Evolutionary conservation across 2,888 invertebrate genomes (phyloP), one percentile per base, ranked within the genome.

Genomic region (Toxonevra muliebris): DNA sequence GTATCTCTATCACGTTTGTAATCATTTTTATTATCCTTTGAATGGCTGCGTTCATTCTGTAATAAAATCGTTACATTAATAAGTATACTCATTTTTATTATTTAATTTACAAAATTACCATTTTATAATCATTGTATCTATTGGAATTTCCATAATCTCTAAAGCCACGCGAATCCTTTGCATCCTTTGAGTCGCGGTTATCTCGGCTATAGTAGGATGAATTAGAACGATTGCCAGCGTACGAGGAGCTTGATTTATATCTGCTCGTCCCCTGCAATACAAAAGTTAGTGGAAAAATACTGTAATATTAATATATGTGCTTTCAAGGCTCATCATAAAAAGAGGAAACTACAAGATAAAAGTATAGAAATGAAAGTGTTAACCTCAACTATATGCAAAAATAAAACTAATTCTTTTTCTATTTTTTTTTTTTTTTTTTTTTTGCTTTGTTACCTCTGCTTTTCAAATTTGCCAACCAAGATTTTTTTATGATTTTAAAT

Each of bases 231-330:
- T 63, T 62, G 20, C 50, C 45, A 19, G 17, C 55, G 12, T 61
- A 48, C 43, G 19, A 59, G 13, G 63, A 30, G 48, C 65, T 61
- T 7, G 61, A 41, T 69, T 70, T 73, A 58, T 73, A 70, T 61
- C 67, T 72, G 15, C 40, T 54, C 11, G 68, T 60, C 15, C 66
- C 71, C 74, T 75, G 72, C 41, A 74, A 75, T 40, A 68, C n/a
- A 74, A 73, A 72, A 66, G 53, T 71, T 73, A 71, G 70, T 72
- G 65, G 63, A 71, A 69, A 62, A 71, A 73, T 65, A 69, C 72
- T 75, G 61, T 67, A 73, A 63, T 68, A 68, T 75, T 73, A 74
- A 73, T 75, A 69, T 66, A 30, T 53, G 17, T 40, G 50, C 17
- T 50, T 57, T 48, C 5, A 40, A 40, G 15, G 19, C 54, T 40